Evolutionary conservation across 2,888 invertebrate genomes (phyloP).

Genomic region (Terebella lapidaria): DNA sequence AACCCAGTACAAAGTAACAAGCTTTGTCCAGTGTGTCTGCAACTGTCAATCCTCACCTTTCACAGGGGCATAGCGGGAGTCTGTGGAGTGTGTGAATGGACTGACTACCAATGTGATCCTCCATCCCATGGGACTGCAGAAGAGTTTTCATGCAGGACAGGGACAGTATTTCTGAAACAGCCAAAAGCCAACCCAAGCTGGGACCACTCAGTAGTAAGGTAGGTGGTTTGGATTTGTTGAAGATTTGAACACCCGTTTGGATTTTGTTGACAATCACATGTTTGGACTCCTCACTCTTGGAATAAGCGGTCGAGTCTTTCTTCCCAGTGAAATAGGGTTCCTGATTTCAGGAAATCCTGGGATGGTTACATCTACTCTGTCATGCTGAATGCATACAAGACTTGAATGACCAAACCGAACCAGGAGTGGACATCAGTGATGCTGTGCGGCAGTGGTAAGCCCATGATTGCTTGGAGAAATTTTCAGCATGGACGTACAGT

Average conservation of each 20-base stretch:
- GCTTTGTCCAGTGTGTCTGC: background rate
- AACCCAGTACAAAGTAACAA: background rate
- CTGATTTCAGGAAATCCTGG: slow-evolving; percentile 27
- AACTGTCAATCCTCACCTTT: background rate
- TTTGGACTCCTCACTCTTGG: slow-evolving; percentile 15
- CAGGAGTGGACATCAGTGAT: slow-evolving; percentile 29
- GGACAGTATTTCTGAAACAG: slow-evolving; percentile 27
- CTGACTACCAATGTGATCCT: slow-evolving; percentile 20
- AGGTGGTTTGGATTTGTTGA: slow-evolving; percentile 27
- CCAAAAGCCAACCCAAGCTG: slow-evolving; percentile 30
- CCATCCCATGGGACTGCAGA: slow-evolving; percentile 24
- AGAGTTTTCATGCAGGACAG: slow-evolving; percentile 16
- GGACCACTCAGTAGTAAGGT: slow-evolving; percentile 33
- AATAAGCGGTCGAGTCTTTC: slow-evolving; percentile 12
- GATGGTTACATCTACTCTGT: slow-evolving; percentile 27
- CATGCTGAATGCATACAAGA: slow-evolving; percentile 30
- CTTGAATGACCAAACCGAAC: slow-evolving; percentile 30
- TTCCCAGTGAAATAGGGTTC: slow-evolving; percentile 21
- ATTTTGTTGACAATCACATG: slow-evolving; percentile 12
- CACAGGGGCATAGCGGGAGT: background rate
- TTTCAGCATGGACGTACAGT: slow-evolving; percentile 25
- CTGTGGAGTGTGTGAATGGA: too few species aligned
- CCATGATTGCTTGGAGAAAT: slow-evolving; percentile 24
- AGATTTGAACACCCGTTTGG: slow-evolving; percentile 25
- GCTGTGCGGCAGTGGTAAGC: slow-evolving; percentile 26